Percentiles rank a stretch among this genome's conserved stretches.
Evolutionary conservation across 2,888 invertebrate genomes (phyloP).

Genomic region (Sthenelais limicola): DNA sequence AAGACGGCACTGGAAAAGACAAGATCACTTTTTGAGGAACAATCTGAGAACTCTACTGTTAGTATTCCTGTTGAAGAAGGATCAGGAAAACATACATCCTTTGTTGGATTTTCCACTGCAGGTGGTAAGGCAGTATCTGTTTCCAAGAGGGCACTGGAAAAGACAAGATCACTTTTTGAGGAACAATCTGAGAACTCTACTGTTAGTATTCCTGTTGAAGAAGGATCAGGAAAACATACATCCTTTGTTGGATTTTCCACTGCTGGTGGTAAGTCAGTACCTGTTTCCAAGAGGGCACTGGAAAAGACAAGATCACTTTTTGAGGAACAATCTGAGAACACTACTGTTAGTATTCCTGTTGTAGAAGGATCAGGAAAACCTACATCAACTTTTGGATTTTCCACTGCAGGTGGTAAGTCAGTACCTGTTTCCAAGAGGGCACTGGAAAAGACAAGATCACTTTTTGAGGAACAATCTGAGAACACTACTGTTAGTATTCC

Average conservation of each 20-base stretch:
- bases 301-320: background rate
- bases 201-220: background rate
- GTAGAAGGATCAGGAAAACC: background rate
- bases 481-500: background rate
- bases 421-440: background rate
- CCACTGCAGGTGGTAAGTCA: background rate
- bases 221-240: background rate
- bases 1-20: conserved; percentile 2
- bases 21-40: background rate
- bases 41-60: background rate
- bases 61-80: background rate
- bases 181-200: background rate
- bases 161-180: background rate
- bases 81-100: background rate
- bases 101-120: background rate
- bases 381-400: conserved; percentile 8
- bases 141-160: background rate
- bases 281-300: conserved; percentile 1
- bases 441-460: background rate
- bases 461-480: background rate
- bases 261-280: background rate
- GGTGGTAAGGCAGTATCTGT: background rate
- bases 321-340: background rate
- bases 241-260: conserved; percentile 6
- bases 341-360: background rate